These are phyloP conservation scores for Scleropages formosus DNA, from an alignment of 2,797 vertebrate genomes.

Conservation along the genomic window DNA sequence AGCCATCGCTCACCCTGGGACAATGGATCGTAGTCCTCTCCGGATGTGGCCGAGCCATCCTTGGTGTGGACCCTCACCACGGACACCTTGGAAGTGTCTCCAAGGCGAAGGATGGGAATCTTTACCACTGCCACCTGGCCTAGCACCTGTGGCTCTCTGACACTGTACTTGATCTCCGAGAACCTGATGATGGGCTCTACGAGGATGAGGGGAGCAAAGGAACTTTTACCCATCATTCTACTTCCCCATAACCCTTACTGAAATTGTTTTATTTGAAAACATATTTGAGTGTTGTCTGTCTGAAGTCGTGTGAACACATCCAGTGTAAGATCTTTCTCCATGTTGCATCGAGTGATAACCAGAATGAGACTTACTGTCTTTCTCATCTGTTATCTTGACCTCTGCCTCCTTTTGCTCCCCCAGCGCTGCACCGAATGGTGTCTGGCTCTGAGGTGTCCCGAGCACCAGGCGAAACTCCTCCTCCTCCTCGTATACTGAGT, in stretches of 20 bases:
- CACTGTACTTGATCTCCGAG: slow-evolving; percentile 79
- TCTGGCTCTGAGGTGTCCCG: slow-evolving; percentile 75
- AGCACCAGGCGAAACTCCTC: slow-evolving; percentile 81
- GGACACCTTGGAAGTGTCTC: slow-evolving; percentile 80
- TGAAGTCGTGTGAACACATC: too few relatives aligned
- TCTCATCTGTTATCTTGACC: slow-evolving; percentile 76
- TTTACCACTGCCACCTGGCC: slow-evolving; percentile 68
- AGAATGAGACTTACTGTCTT: slow-evolving; percentile 72
- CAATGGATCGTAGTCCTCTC: slow-evolving; percentile 83
- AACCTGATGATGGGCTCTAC: slow-evolving; percentile 81
- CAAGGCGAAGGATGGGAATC: slow-evolving; percentile 72
- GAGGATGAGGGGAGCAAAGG: slow-evolving; percentile 21
- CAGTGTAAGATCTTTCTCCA: background rate
- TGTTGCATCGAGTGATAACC: too few relatives aligned
- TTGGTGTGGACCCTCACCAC: slow-evolving; percentile 83
- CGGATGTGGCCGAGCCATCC: slow-evolving; percentile 82
- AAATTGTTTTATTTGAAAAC: background rate
- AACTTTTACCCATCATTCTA: background rate
- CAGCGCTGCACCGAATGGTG: slow-evolving; percentile 68
- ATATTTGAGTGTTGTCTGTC: background rate
- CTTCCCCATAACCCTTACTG: background rate
- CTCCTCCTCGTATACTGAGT: slow-evolving; percentile 77
- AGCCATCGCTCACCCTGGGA: slow-evolving; percentile 69
- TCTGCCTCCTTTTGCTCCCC: slow-evolving; percentile 77
- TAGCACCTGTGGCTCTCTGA: slow-evolving; percentile 75